Evolutionary conservation across 2,888 invertebrate genomes (phyloP).

Genomic region (Embidobia sp.): DNA sequence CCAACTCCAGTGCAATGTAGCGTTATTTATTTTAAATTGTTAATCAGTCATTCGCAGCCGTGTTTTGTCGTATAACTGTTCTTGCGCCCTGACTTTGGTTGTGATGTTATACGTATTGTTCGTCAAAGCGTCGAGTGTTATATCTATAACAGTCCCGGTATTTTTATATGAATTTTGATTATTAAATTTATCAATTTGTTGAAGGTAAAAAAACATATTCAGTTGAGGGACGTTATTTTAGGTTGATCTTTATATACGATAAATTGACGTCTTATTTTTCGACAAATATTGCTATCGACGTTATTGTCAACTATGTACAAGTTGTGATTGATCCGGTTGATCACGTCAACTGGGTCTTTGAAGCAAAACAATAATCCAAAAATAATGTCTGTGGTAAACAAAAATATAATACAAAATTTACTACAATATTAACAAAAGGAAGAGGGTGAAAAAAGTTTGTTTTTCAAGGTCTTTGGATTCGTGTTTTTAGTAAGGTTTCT

Average conservation of each 20-base stretch:
- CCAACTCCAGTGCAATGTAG: too few relatives aligned
- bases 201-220: conserved; percentile 2
- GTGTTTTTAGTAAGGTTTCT: too few relatives aligned
- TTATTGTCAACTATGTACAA: conserved; percentile 20
- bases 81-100: conserved; percentile 39
- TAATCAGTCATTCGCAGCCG: neutral
- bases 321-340: conserved; percentile 24
- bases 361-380: conserved; percentile 39
- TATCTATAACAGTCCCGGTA: neutral
- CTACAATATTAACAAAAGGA: too few relatives aligned
- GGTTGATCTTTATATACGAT: conserved; percentile 18
- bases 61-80: neutral
- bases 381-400: conserved; percentile 32
- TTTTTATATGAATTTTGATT: conserved; percentile 4
- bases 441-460: neutral
- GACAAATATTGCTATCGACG: conserved; percentile 35
- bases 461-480: too few relatives aligned
- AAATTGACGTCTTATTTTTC: conserved; percentile 43
- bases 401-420: conserved; percentile 15
- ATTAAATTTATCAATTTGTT: neutral
- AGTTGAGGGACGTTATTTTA: conserved; percentile 8
- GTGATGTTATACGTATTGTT: conserved; percentile 33
- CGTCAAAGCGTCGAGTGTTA: conserved; percentile 18
- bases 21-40: neutral
- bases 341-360: neutral